These are phyloP conservation scores for Parazoanthus atlanticus DNA, from an alignment of 92 coral and sea anemone genomes.

Conservation along the genomic window DNA sequence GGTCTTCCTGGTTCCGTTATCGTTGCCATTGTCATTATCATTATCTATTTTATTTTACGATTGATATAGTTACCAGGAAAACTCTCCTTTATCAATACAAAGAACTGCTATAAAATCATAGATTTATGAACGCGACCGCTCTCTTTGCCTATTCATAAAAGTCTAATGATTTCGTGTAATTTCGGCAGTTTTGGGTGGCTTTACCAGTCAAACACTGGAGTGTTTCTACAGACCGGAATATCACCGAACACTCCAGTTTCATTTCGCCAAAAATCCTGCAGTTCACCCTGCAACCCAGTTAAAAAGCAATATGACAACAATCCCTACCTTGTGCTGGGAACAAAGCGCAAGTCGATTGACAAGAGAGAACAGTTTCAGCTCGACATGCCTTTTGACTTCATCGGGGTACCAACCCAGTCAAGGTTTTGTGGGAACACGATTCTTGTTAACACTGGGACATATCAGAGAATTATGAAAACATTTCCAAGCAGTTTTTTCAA, in stretches of 20 bases:
- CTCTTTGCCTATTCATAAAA: too few species aligned
- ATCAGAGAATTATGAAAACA: slow-evolving; percentile 30
- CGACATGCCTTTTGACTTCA: slow-evolving; percentile 53
- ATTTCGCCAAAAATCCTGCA: slow-evolving; percentile 54
- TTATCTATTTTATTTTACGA: too few species aligned
- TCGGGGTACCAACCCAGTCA: slow-evolving; percentile 45
- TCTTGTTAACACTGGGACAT: slow-evolving; percentile 46
- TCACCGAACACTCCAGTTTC: slow-evolving; percentile 44
- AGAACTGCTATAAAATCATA: too few species aligned
- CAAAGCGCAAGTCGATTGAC: slow-evolving; percentile 29
- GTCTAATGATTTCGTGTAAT: not conserved
- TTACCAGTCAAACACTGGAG: slow-evolving; percentile 51
- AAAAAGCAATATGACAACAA: slow-evolving; percentile 24
- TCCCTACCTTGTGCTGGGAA: slow-evolving; percentile 43
- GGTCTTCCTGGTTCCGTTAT: too few species aligned
- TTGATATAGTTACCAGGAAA: too few species aligned
- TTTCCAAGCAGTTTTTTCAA: slow-evolving; percentile 18
- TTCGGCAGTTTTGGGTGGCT: slow-evolving; percentile 58
- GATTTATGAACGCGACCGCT: too few species aligned
- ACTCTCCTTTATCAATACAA: too few species aligned
- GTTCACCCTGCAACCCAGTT: slow-evolving; percentile 51
- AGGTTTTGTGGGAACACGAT: slow-evolving; percentile 62
- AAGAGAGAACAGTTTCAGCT: slow-evolving; percentile 35
- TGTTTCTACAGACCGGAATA: slow-evolving; percentile 42
- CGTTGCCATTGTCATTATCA: too few species aligned